Percentiles rank a stretch among this genome's conserved stretches.
phyloP scores from a whole-genome alignment of 2,888 invertebrate species.

The Cinara cedri region DNA sequence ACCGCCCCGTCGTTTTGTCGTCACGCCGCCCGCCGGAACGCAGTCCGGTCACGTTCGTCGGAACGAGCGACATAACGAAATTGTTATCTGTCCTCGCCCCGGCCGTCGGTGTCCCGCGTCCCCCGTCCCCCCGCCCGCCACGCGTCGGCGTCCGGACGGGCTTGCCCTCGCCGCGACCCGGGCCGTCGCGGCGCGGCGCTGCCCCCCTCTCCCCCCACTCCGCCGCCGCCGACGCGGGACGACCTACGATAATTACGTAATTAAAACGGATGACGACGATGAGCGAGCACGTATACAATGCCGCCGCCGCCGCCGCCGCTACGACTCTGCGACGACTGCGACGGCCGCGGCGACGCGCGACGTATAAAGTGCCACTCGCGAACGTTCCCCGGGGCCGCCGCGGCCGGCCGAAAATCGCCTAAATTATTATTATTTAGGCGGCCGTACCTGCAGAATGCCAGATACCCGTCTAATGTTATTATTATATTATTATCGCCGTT shows the following conservation, averaged over 20 bases:
- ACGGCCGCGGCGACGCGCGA: neutral
- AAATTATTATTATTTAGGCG: neutral
- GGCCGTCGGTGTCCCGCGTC: neutral
- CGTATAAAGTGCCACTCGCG: too few relatives aligned
- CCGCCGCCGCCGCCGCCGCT: neutral
- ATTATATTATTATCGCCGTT: neutral
- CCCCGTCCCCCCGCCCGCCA: neutral
- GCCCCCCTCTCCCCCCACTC: neutral
- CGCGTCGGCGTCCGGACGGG: neutral
- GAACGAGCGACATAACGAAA: conserved; percentile 52
- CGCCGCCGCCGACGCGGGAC: neutral
- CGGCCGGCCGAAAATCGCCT: neutral
- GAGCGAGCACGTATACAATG: conserved; percentile 7
- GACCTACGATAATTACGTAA: conserved; percentile 38
- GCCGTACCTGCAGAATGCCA: neutral
- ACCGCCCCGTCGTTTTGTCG: conserved; percentile 23
- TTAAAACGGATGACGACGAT: conserved; percentile 43
- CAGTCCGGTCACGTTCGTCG: conserved; percentile 52
- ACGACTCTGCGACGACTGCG: neutral
- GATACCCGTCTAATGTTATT: neutral
- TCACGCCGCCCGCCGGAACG: neutral
- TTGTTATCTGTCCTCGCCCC: conserved; percentile 42
- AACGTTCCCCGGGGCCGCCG: too few relatives aligned
- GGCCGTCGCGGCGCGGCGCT: neutral
- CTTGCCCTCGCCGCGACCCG: neutral